These are phyloP conservation scores for Callitettix versicolor DNA, from an alignment of 1,140 invertebrate species.

Conservation along the genomic window DNA sequence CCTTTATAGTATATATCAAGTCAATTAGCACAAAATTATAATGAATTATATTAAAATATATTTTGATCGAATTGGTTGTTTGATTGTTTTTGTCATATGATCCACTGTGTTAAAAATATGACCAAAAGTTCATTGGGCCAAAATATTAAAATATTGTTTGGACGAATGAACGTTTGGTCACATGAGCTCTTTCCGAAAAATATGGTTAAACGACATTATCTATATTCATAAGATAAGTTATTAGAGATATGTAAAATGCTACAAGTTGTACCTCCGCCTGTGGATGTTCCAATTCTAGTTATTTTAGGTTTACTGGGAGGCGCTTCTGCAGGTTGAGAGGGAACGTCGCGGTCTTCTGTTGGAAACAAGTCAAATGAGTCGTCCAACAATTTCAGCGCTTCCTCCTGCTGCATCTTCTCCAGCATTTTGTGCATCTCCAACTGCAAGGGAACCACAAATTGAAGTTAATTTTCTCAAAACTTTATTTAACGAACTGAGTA, in stretches of 20 bases:
- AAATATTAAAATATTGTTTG: no score
- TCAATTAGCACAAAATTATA: no score
- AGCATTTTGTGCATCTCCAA: conserved; percentile 10
- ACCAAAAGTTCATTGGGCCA: no score
- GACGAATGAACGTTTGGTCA: neutral
- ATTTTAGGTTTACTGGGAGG: neutral
- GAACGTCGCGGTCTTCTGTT: neutral
- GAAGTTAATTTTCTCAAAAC: neutral
- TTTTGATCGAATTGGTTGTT: neutral
- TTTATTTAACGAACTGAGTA: neutral
- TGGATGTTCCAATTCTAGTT: conserved; percentile 6
- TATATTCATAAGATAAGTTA: neutral
- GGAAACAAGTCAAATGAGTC: neutral
- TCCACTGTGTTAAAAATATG: no score
- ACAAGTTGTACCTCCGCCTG: conserved; percentile 3
- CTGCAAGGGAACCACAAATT: neutral
- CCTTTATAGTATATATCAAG: neutral
- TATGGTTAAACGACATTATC: neutral
- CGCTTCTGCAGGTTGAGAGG: neutral
- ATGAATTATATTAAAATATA: neutral
- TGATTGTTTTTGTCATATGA: no score
- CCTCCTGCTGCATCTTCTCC: conserved; percentile 15
- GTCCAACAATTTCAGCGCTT: conserved; percentile 16
- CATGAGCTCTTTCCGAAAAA: neutral
- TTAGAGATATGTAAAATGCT: neutral